A percentile compares a stretch with the other conserved stretches of the same genome.
These are phyloP conservation scores for Pholis gunnellus DNA, from an alignment of 2,113 vertebrate genomes.

Conservation along the genomic window DNA sequence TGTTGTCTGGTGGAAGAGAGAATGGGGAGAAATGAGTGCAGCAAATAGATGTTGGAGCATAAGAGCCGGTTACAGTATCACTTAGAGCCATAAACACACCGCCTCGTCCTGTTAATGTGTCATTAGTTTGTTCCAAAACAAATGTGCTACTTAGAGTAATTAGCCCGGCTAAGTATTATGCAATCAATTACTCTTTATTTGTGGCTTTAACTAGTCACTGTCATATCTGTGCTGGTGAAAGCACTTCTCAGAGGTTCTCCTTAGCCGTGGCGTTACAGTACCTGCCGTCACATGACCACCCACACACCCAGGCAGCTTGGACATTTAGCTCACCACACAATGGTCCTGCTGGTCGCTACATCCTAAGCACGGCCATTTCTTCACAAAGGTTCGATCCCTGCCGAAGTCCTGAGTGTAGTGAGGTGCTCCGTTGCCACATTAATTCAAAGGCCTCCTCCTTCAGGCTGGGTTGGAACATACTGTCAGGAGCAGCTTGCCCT, in stretches of 20 bases:
- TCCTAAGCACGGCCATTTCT: constrained; percentile 12
- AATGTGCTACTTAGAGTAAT: constrained; percentile 59
- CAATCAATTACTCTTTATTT: constrained; percentile 67
- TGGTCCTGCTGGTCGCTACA: constrained; percentile 4
- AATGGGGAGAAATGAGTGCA: not conserved
- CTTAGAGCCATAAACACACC: constrained; percentile 1
- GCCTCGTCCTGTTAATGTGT: constrained; percentile 42
- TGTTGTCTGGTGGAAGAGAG: not conserved
- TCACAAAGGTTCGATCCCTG: not conserved
- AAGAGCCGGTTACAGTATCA: constrained; percentile 43
- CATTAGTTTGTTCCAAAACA: constrained; percentile 55
- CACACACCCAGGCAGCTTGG: constrained; percentile 11
- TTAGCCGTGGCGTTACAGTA: not conserved
- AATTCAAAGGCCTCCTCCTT: constrained; percentile 55
- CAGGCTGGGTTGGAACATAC: constrained; percentile 56
- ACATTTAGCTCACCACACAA: constrained; percentile 16
- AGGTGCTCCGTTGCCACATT: constrained; percentile 22
- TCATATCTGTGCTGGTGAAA: constrained; percentile 39
- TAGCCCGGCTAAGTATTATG: constrained; percentile 36
- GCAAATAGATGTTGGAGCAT: constrained; percentile 10
- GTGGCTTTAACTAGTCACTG: constrained; percentile 45
- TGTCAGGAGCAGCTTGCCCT: constrained; percentile 71
- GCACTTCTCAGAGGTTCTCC: constrained; percentile 19
- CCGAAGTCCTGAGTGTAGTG: constrained; percentile 13
- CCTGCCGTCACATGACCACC: not conserved